A percentile compares a stretch with the other conserved stretches of the same genome.
Conservation (phyloP, 2,888 invertebrate genomes). For the Amphipoea lucens region DNA sequence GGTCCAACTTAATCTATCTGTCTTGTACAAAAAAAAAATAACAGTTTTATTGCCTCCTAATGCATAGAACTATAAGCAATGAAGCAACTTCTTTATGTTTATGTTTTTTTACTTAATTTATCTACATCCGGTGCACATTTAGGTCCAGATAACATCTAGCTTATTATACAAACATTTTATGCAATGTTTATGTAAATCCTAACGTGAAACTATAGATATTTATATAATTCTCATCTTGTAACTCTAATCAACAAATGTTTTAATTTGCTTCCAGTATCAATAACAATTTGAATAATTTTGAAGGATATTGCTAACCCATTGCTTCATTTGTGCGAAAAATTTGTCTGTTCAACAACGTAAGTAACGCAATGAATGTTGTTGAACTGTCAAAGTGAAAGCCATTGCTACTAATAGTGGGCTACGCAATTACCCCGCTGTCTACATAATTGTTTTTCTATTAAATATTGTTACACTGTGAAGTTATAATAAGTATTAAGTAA, state of each 20-base stretch:
- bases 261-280: not conserved
- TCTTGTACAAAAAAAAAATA: not conserved
- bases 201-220: slow-evolving; percentile 17
- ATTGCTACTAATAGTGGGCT: not conserved
- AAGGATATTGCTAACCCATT: not conserved
- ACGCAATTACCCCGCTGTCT: not conserved
- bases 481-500: not conserved
- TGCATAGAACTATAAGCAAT: not conserved
- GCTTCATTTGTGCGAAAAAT: not conserved
- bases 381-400: not conserved
- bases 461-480: not conserved
- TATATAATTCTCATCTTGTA: slow-evolving; percentile 19
- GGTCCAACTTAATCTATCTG: not conserved
- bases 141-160: slow-evolving; percentile 12
- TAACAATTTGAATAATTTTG: not conserved
- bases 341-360: not conserved
- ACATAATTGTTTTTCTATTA: slow-evolving; percentile 2
- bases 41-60: not conserved
- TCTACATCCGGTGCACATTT: slow-evolving; percentile 30
- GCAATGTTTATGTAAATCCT: slow-evolving; percentile 32
- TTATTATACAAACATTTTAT: slow-evolving; percentile 16
- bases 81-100: slow-evolving; percentile 12
- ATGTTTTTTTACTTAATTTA: slow-evolving; percentile 17
- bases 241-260: slow-evolving; percentile 16
- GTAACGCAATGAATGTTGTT: not conserved